A percentile compares a stretch with the other conserved stretches of the same genome.
Evolutionary conservation across 2,888 invertebrate species (phyloP).

Genomic region (Eudasyphora cyanicolor): DNA sequence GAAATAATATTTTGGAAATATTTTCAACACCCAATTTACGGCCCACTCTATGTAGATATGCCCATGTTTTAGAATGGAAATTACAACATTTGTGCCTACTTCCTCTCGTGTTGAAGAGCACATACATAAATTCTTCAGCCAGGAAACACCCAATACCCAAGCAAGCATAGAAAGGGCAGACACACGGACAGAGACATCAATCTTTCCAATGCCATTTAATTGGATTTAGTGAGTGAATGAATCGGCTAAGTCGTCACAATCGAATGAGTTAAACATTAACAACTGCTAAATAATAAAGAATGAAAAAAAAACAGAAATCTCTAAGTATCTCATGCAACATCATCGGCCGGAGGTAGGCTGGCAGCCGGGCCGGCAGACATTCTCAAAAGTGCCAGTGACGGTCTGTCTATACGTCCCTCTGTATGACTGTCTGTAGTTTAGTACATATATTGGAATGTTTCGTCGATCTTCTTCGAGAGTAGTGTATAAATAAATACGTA

Average conservation of each 20-base stretch:
- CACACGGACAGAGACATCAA: slow-evolving; percentile 23
- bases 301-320: slow-evolving; percentile 39
- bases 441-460: not conserved
- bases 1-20: too few species aligned
- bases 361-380: not conserved
- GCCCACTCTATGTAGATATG: too few species aligned
- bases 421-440: not conserved
- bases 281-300: too few species aligned
- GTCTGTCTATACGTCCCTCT: not conserved
- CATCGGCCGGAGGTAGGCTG: slow-evolving; percentile 2
- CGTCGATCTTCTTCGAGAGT: not conserved
- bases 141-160: not conserved
- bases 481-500: slow-evolving; percentile 20
- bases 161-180: too few species aligned
- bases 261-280: slow-evolving; percentile 52
- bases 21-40: too few species aligned
- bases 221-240: slow-evolving; percentile 43
- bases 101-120: too few species aligned
- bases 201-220: slow-evolving; percentile 40
- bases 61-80: too few species aligned
- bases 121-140: not conserved
- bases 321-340: slow-evolving; percentile 29
- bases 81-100: too few species aligned
- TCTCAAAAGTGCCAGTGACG: slow-evolving; percentile 3
- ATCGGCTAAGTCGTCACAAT: slow-evolving; percentile 13